Evolutionary conservation across 2,888 invertebrate species (phyloP), one percentile per base, ranked within the genome.

Genomic region (Cenopis cana): DNA sequence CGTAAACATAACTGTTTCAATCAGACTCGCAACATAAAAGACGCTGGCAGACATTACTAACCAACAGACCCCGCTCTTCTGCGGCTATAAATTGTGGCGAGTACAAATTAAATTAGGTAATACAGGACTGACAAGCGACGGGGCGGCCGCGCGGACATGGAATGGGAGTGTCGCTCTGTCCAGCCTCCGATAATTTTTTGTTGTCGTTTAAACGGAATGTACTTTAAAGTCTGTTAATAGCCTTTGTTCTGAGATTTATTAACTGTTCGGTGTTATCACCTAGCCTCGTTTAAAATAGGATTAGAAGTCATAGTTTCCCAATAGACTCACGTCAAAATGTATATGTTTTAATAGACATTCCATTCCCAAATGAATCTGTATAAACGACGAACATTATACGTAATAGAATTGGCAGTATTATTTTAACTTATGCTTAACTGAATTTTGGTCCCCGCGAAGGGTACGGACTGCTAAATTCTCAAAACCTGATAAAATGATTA

Each of bases 51-150:
- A 67, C 71, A 71, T 71, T 71, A 60, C 66, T 66, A 67, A 67
- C 66, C 60, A 71, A 29, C 65, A 49, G 41, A 33, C 46, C 38
- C 62, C 59, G 65, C 70, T 70, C 70, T 67, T 71, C 67, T 61
- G 66, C n/a, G 67, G 71, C 71, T 67, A 71, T 71, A 71, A 71
- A 71, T 71, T 71, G 71, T 61, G 71, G 71, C 66, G 71, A 71
- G 66, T 67, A 71, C 71, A 71, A 71, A 71, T 71, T 71, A 71
- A 71, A 71, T 71, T 71, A 71, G 71, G 71, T 71, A 67, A 71
- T 71, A 71, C 71, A 71, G 67, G 71, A 71, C 60, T 71, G 71
- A 71, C 71, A 71, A 66, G 71, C 71, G 71, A 61, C 67, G 71
- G 71, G 71, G 71, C 71, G 70, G 52, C 66, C 70, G 71, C 38